Evolutionary conservation across 2,113 vertebrate genomes (phyloP).

Genomic region (Phyllostomus discolor): DNA sequence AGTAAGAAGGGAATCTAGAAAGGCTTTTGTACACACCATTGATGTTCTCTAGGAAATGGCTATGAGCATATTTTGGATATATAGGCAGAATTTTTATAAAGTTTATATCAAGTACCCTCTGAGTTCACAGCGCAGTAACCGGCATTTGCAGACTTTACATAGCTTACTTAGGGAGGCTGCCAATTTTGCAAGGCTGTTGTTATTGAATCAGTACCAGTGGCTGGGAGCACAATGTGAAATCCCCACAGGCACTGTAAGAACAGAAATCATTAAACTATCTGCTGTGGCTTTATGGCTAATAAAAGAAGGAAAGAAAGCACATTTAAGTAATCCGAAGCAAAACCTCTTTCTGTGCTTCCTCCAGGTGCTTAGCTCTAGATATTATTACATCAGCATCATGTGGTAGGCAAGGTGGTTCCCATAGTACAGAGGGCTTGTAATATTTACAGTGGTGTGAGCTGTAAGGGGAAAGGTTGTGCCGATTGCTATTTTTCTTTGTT

Average conservation of each 20-base stretch:
- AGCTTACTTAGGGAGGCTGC: constrained; percentile 53
- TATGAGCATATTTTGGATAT: background rate
- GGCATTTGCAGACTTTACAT: constrained; percentile 36
- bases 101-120: constrained; percentile 22
- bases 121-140: background rate
- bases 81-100: constrained; percentile 9
- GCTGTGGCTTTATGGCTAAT: constrained; percentile 25
- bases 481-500: constrained; percentile 19
- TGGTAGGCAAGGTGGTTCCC: constrained; percentile 13
- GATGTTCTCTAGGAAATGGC: constrained; percentile 21
- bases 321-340: constrained; percentile 49
- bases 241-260: background rate
- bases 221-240: constrained; percentile 33
- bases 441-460: constrained; percentile 43
- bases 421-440: background rate
- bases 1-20: background rate
- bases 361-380: constrained; percentile 20
- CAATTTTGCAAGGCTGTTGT: constrained; percentile 36
- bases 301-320: background rate
- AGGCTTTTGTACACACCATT: background rate
- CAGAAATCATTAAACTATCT: constrained; percentile 46
- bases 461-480: background rate
- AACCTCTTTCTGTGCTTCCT: constrained; percentile 23
- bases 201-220: constrained; percentile 42
- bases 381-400: constrained; percentile 24